A percentile compares a stretch with the other conserved stretches of the same genome.
Evolutionary conservation across 92 coral and sea anemone genomes (phyloP).

Genomic region (Virgularia gustaviana): DNA sequence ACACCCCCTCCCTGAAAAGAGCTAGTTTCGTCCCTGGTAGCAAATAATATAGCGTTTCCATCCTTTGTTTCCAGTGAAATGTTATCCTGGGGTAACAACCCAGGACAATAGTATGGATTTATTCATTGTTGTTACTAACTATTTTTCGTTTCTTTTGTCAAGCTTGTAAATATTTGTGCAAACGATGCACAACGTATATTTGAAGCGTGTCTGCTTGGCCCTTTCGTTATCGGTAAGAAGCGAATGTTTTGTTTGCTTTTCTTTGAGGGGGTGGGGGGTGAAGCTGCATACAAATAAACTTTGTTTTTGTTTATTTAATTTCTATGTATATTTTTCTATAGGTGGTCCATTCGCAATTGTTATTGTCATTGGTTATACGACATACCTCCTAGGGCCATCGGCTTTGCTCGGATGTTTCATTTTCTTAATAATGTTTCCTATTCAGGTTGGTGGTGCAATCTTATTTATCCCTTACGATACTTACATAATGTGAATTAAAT

Average conservation of each 20-base stretch:
- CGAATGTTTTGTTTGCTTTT: neutral
- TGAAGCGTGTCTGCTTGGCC: slow-evolving; percentile 66
- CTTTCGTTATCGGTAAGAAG: slow-evolving; percentile 66
- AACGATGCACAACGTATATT: slow-evolving; percentile 79
- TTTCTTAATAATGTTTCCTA: slow-evolving; percentile 61
- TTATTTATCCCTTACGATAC: neutral
- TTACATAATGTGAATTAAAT: neutral
- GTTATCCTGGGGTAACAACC: no score
- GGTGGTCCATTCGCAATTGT: slow-evolving; percentile 63
- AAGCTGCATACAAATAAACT: neutral
- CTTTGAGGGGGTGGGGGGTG: no score
- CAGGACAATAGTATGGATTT: no score
- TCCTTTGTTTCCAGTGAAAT: no score
- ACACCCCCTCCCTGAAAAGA: no score
- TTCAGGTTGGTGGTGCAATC: slow-evolving; percentile 52
- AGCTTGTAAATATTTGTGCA: slow-evolving; percentile 92
- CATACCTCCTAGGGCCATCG: slow-evolving; percentile 68
- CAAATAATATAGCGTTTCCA: no score
- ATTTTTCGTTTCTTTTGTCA: slow-evolving; percentile 17
- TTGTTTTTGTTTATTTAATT: neutral
- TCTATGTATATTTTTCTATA: slow-evolving; percentile 1
- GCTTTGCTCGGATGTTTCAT: slow-evolving; percentile 72
- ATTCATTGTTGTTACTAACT: no score
- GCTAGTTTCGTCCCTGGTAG: no score
- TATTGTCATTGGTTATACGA: slow-evolving; percentile 59